phyloP scores from a whole-genome alignment of 2,797 vertebrate species.

The Erpetoichthys calabaricus region DNA sequence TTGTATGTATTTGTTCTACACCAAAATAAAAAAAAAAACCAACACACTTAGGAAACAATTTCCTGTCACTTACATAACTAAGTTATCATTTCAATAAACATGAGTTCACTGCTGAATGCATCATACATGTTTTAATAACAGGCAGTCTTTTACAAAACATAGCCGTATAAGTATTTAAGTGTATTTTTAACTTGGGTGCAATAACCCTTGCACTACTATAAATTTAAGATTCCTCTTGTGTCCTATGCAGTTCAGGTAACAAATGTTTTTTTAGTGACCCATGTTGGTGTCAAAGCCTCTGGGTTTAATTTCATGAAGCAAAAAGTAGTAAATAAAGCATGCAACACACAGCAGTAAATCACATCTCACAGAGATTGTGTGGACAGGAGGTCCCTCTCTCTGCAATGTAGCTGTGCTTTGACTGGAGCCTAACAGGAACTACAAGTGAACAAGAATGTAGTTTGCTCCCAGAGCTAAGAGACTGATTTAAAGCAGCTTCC shows the following conservation, averaged over 20 bases:
- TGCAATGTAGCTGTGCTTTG: background rate
- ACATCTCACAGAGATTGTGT: slow-evolving; percentile 5
- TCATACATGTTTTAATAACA: too few species aligned
- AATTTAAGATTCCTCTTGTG: slow-evolving; percentile 2
- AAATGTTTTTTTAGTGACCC: slow-evolving; percentile 22
- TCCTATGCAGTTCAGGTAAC: slow-evolving; percentile 16
- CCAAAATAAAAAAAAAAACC: too few species aligned
- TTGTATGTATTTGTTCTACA: too few species aligned
- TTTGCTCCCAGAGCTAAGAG: background rate
- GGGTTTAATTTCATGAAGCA: slow-evolving; percentile 24
- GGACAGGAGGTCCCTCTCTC: background rate
- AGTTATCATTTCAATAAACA: too few species aligned
- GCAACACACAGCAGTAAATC: slow-evolving; percentile 21
- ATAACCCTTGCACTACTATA: slow-evolving; percentile 1
- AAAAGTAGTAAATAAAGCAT: slow-evolving; percentile 29
- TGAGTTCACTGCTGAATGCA: too few species aligned
- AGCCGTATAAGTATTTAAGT: too few species aligned
- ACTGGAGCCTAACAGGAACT: slow-evolving; percentile 1
- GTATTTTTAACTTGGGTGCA: background rate
- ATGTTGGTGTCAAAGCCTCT: slow-evolving; percentile 17
- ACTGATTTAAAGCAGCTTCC: background rate
- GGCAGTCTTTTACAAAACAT: too few species aligned
- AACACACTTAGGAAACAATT: too few species aligned
- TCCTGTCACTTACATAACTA: too few species aligned
- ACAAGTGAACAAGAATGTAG: background rate